Evolutionary conservation across 1,140 invertebrate genomes (phyloP).

Genomic region (Orchesella cincta): DNA sequence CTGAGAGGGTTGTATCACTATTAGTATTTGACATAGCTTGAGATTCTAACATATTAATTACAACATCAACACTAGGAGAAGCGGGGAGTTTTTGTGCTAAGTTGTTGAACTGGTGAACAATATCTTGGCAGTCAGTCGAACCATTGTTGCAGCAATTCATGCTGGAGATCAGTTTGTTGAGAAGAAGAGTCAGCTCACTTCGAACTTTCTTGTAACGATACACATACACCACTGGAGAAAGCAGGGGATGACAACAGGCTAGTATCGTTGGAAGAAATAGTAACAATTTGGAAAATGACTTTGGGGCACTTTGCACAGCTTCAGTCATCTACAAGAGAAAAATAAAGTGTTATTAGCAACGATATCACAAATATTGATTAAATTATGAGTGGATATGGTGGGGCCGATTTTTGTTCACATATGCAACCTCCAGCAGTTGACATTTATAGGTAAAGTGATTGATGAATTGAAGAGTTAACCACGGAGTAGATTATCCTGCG

Average conservation of each 20-base stretch:
- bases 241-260: constrained; percentile 32
- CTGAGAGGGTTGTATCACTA: too few species aligned
- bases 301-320: neutral
- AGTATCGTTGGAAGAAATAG: constrained; percentile 21
- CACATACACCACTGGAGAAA: constrained; percentile 41
- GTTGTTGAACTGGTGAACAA: neutral
- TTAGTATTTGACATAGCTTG: too few species aligned
- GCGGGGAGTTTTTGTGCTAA: neutral
- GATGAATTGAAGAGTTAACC: too few species aligned
- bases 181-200: neutral
- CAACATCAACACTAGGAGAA: neutral
- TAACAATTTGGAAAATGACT: neutral
- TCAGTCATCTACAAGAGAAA: neutral
- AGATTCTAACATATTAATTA: neutral
- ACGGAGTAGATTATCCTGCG: too few species aligned
- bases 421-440: too few species aligned
- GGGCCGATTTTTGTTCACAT: too few species aligned
- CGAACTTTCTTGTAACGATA: constrained; percentile 45
- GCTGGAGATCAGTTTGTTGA: constrained; percentile 11
- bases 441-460: too few species aligned
- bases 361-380: neutral
- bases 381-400: neutral
- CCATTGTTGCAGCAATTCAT: neutral
- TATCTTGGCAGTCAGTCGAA: neutral
- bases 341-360: neutral